Evolutionary conservation across 2,797 vertebrate species (phyloP), one percentile per base, ranked within the genome.

Genomic region (Parauchenoglanis ngamensis): DNA sequence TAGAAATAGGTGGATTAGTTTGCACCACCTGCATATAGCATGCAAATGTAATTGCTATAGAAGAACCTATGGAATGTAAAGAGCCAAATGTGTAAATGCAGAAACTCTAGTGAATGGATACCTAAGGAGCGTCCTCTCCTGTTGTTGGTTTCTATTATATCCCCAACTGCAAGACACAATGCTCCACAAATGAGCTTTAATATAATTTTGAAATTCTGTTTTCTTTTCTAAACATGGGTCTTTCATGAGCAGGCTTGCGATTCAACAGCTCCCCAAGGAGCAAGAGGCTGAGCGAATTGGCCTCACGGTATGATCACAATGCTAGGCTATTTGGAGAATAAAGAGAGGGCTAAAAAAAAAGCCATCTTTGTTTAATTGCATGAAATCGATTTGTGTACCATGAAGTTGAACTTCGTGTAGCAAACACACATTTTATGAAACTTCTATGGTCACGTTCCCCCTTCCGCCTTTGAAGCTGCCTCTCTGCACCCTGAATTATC

Each of bases 191-290:
- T 78, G 75, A 67, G 68, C 59, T 75, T 82, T 21, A 23, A 25
- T 82, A 68, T 52, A 15, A 73, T 82, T 82, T 75, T 5, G 61
- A 85, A 85, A n/a, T n/a, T n/a, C 17, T 56, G 31, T 17, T 79
- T 81, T 56, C 73, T 56, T 59, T 61, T 70, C 49, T 81, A 23
- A 75, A 73, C 40, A 75, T 28, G n/a, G 19, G 35, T 17, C 19
- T 63, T 70, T 46, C 12, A 21, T 63, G 68, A 40, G 79, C 57
- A 75, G 68, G 19, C 28, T 83, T 35, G 57, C 68, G 75, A 75
- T 52, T 82, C 19, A 82, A 19, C 68, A 52, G 84, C 46, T 85
- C 59, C 75, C 59, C 4, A 15, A 56, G 40, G 13, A 67, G 54
- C 15, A 31, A 78, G 54, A 17, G 67, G 54, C 19, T 49, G 54